Percentiles rank a stretch among this genome's conserved stretches.
These are phyloP conservation scores for Chrysolina oricalcia DNA, from an alignment of 2,888 invertebrate species.

Conservation along the genomic window DNA sequence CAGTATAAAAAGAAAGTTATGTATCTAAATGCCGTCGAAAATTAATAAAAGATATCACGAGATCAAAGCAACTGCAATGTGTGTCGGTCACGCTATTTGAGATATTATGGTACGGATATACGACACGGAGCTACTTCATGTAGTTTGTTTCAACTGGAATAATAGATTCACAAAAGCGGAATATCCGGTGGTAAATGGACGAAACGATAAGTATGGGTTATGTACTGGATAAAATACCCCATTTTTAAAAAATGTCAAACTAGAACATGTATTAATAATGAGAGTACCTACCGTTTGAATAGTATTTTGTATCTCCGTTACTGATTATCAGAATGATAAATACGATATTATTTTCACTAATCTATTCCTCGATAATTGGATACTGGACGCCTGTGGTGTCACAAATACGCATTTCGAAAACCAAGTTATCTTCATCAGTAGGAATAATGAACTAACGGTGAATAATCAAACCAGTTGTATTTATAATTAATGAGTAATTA, in stretches of 20 bases:
- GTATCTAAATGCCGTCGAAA: slow-evolving; percentile 29
- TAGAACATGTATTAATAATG: not conserved
- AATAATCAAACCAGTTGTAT: too few relatives aligned
- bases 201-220: not conserved
- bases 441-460: too few relatives aligned
- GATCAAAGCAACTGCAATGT: slow-evolving; percentile 34
- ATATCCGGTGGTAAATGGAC: not conserved
- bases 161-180: slow-evolving; percentile 7
- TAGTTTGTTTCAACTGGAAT: not conserved
- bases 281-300: not conserved
- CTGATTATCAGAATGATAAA: too few relatives aligned
- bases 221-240: not conserved
- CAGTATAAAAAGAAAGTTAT: slow-evolving; percentile 31
- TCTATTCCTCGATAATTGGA: too few relatives aligned
- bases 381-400: too few relatives aligned
- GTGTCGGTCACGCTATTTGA: slow-evolving; percentile 34
- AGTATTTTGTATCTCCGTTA: too few relatives aligned
- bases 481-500: too few relatives aligned
- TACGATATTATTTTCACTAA: too few relatives aligned
- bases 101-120: slow-evolving; percentile 21
- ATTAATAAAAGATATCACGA: slow-evolving; percentile 36
- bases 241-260: not conserved
- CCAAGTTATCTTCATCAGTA: too few relatives aligned
- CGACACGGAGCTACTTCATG: slow-evolving; percentile 2
- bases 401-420: too few relatives aligned